Evolutionary conservation across 2,888 invertebrate species (phyloP).

Genomic region (Sarcophaga caerulescens): DNA sequence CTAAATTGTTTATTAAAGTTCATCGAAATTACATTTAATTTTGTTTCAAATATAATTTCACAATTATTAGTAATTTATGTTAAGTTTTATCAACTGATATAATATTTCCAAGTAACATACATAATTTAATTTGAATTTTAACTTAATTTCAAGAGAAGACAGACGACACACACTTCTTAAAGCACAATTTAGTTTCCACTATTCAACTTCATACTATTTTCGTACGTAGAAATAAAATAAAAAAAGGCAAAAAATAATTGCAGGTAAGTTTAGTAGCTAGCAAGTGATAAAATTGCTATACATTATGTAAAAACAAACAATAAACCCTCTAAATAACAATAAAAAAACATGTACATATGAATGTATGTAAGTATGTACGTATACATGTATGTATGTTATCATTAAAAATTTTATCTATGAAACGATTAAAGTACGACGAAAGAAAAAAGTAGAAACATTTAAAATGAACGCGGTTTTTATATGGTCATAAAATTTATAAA

Average conservation of each 20-base stretch:
- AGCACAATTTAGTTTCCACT: no score
- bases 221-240: neutral
- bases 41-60: no score
- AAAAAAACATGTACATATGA: neutral
- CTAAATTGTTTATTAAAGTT: no score
- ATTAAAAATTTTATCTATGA: conserved; percentile 50
- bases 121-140: no score
- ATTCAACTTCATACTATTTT: no score
- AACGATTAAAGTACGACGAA: conserved; percentile 16
- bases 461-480: neutral
- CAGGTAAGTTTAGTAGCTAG: conserved; percentile 26
- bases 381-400: conserved; percentile 34
- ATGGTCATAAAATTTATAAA: conserved; percentile 1
- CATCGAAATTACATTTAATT: no score
- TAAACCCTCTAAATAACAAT: conserved; percentile 10
- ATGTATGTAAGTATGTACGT: no score
- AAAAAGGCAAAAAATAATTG: conserved; percentile 24
- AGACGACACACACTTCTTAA: no score
- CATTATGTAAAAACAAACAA: conserved; percentile 10
- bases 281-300: conserved; percentile 20
- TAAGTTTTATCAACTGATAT: no score
- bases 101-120: no score
- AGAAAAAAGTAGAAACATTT: conserved; percentile 5
- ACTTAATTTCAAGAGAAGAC: no score
- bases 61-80: no score